Evolutionary conservation across 2,113 vertebrate species (phyloP).

Genomic region (Marmota flaviventris): DNA sequence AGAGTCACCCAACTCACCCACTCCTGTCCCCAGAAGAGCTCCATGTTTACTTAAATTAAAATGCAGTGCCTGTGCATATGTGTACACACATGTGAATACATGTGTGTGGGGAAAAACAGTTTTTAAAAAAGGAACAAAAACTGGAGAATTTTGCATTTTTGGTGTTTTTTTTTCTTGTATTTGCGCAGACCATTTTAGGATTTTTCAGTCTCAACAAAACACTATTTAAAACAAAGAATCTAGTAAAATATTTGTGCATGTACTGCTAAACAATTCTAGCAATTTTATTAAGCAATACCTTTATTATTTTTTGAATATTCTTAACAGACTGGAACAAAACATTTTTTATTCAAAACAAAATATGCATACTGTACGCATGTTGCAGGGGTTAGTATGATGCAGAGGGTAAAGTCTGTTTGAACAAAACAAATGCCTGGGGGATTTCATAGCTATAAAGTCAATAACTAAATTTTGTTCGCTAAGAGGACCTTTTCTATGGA

Average conservation of each 20-base stretch:
- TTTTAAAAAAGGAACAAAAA: constrained; percentile 85
- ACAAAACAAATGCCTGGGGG: constrained; percentile 86
- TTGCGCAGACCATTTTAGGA: constrained; percentile 87
- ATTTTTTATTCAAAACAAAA: constrained; percentile 89
- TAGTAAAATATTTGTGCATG: constrained; percentile 89
- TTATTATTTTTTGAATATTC: constrained; percentile 86
- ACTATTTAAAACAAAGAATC: constrained; percentile 88
- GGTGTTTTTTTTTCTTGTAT: constrained; percentile 85
- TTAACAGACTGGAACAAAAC: constrained; percentile 89
- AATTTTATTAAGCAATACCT: constrained; percentile 90
- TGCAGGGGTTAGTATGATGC: constrained; percentile 84
- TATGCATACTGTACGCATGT: constrained; percentile 84
- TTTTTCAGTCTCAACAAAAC: constrained; percentile 86
- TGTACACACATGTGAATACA: neutral
- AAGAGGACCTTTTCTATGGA: constrained; percentile 88
- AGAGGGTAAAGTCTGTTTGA: constrained; percentile 87
- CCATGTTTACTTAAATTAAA: constrained; percentile 80
- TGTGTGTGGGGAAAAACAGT: neutral
- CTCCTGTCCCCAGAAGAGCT: constrained; percentile 74
- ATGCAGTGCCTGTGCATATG: neutral
- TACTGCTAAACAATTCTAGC: constrained; percentile 88
- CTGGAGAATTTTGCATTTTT: constrained; percentile 86
- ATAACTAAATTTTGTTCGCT: constrained; percentile 89
- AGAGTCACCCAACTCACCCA: neutral
- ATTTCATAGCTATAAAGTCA: constrained; percentile 88